Evolutionary conservation across 2,113 vertebrate species (phyloP), one percentile per base, ranked within the genome.

Genomic region (Sinocyclocheilus anophthalmus): DNA sequence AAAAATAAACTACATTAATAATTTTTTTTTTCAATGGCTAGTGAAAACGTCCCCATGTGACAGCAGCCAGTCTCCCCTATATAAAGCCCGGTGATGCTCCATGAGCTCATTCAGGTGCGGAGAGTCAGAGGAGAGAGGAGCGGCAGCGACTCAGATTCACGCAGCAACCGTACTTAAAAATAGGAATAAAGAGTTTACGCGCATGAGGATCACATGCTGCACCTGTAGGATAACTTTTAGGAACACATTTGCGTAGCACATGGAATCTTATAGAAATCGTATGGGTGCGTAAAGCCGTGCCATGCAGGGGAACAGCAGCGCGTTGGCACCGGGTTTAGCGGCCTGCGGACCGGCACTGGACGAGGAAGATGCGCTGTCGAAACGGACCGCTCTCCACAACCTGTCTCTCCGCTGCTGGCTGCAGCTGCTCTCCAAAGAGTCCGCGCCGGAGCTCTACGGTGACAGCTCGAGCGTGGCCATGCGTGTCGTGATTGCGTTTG

Each of bases 351-450:
- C 87, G 73, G 89, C 91, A 1, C 89, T 91, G 55, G 92, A 94
- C 2, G 93, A 94, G 6, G 33, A 65, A 6, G 89, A 90, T 42
- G 90, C 87, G 53, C 85, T 93, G 76, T 87, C 89, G 76, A 91
- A 92, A 57, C 75, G 83, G 16, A 83, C 57, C 57, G 57, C 85
- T 1, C 72, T 88, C 7, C 86, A 92, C 2, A 95, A 95, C 88
- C 88, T 95, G 0, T 94, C 94, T 0, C 88, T 96, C 4, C 91
- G 91, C 86, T 95, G 94, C 91, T 95, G 94, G 94, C 93, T 96
- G 0, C 91, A 94, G 78, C 91, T 95, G 39, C 93, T 96, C 22
- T 93, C 94, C 82, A 91, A 87, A 85, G 94, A 95, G 89, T 90
- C 93, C 11, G 89, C 92, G 0, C 1, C 88, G 87, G 94, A 95